Percentiles rank a stretch among this genome's conserved stretches.
These are phyloP conservation scores for Tachina fera DNA, from an alignment of 2,888 invertebrate genomes.

Conservation along the genomic window DNA sequence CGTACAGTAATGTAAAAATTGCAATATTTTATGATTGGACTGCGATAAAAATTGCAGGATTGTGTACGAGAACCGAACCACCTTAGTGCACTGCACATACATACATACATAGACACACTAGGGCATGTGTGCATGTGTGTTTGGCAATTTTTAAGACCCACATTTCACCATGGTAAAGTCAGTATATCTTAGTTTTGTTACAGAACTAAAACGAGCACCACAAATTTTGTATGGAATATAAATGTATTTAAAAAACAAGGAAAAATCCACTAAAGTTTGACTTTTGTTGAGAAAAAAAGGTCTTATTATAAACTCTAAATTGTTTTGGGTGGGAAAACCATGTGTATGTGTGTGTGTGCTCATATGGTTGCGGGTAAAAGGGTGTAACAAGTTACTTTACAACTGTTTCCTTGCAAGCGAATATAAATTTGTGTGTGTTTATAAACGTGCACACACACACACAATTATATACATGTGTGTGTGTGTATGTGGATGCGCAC, in stretches of 20 bases:
- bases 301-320: constrained; percentile 63
- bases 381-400: constrained; percentile 52
- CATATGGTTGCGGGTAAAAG: not conserved
- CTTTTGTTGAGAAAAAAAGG: constrained; percentile 60
- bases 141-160: constrained; percentile 34
- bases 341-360: not conserved
- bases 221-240: constrained; percentile 49
- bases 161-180: constrained; percentile 45
- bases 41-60: too few species aligned
- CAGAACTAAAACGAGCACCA: constrained; percentile 51
- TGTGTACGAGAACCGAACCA: not conserved
- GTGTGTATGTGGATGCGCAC: not conserved
- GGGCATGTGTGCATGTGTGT: not conserved
- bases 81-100: not conserved
- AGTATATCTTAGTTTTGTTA: constrained; percentile 48
- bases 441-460: not conserved
- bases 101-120: not conserved
- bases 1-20: too few species aligned
- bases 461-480: not conserved
- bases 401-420: constrained; percentile 24
- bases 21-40: too few species aligned
- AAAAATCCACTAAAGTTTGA: constrained; percentile 55
- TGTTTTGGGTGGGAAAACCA: constrained; percentile 16
- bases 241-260: constrained; percentile 50
- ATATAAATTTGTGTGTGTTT: not conserved